These are phyloP conservation scores for Lytechinus variegatus DNA, from an alignment of 35 echinoderm and acorn worm species.

Conservation along the genomic window DNA sequence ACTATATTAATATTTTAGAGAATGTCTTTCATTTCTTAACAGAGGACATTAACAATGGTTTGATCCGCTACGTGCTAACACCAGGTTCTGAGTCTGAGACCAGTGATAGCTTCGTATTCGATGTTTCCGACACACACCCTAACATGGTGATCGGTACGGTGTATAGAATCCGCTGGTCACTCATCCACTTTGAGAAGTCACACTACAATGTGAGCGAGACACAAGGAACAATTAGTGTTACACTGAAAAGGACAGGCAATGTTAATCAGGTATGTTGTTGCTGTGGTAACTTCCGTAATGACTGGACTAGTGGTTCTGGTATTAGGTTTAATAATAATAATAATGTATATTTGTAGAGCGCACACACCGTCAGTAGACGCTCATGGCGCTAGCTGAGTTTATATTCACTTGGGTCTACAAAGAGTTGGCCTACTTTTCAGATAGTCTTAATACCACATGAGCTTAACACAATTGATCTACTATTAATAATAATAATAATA, in stretches of 20 bases:
- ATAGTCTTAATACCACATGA: too few relatives aligned
- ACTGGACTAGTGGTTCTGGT: too few relatives aligned
- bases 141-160: constrained; percentile 87
- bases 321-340: too few relatives aligned
- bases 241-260: constrained; percentile 89
- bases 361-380: too few relatives aligned
- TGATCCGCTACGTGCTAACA: constrained; percentile 79
- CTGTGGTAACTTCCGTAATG: too few relatives aligned
- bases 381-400: too few relatives aligned
- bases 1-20: not conserved
- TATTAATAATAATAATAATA: too few relatives aligned
- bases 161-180: constrained; percentile 90
- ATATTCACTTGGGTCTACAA: too few relatives aligned
- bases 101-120: constrained; percentile 92
- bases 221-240: constrained; percentile 75
- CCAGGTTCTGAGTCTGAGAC: constrained; percentile 57
- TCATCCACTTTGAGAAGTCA: constrained; percentile 85
- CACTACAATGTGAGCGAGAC: constrained; percentile 91
- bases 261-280: constrained; percentile 81
- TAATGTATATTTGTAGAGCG: too few relatives aligned
- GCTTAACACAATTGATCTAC: too few relatives aligned
- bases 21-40: constrained; percentile 28
- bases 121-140: constrained; percentile 90
- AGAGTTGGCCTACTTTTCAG: too few relatives aligned
- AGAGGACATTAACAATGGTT: constrained; percentile 96